Conservation (phyloP, 2,797 vertebrate species). For the Sebastes hubbsi region DNA sequence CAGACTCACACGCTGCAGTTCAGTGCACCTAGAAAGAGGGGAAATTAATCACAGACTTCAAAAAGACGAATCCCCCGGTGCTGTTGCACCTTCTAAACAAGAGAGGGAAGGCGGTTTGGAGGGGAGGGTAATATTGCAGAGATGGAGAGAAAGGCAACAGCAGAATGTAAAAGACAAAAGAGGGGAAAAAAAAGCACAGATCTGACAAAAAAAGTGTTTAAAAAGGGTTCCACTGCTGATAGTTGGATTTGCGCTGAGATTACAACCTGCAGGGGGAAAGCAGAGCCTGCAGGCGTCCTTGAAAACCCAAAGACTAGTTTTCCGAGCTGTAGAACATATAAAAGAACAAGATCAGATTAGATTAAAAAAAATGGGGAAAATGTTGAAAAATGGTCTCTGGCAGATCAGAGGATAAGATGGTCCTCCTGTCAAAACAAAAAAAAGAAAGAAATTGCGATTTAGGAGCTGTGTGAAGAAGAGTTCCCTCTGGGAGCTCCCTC, state of each 20-base stretch:
- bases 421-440: conserved; percentile 39
- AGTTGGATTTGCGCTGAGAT: conserved; percentile 67
- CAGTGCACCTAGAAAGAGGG: conserved; percentile 65
- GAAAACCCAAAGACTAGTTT: conserved; percentile 50
- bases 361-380: background rate
- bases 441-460: conserved; percentile 47
- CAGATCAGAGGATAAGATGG: conserved; percentile 62
- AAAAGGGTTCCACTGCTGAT: conserved; percentile 57
- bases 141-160: conserved; percentile 23
- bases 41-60: conserved; percentile 80
- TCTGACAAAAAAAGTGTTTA: conserved; percentile 48
- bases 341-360: conserved; percentile 67
- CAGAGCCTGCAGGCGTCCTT: conserved; percentile 57
- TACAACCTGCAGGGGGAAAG: conserved; percentile 56
- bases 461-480: conserved; percentile 30
- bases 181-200: background rate
- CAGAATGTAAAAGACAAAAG: conserved; percentile 25
- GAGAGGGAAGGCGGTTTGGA: conserved; percentile 26
- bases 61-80: conserved; percentile 70
- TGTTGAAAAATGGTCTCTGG: conserved; percentile 24
- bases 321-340: conserved; percentile 34
- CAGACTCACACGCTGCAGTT: conserved; percentile 45
- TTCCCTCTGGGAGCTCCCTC: conserved; percentile 49
- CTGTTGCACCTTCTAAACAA: conserved; percentile 63
- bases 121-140: conserved; percentile 32